Base-by-base conservation (phyloP, 2,113 vertebrate genomes). In the Heterocephalus glaber region DNA sequence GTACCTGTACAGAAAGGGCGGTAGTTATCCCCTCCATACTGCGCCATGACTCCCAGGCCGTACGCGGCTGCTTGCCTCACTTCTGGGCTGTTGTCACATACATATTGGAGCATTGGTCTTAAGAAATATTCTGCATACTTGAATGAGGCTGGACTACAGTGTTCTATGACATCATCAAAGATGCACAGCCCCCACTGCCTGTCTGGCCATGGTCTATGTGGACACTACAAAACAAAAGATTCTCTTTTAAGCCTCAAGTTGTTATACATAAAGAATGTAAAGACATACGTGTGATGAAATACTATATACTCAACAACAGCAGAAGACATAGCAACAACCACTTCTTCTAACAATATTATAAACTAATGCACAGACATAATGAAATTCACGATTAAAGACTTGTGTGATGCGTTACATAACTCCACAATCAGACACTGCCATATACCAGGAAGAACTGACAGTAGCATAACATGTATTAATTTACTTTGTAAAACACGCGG, bases 151-250 rank as follows among this genome's bases (percentile, higher is more conserved):
- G 99, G 99, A 97, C 99, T 99, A 98, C 99, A 99, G 98, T 99
- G 99, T 96, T 99, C 99, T 41, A 99, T 98, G 38, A 99, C 96
- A 14, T 99, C 99, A 1, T 99, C 99, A 90, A 99, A 99, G 97
- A 99, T 99, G 97, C 99, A 99, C 35, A 99, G 98, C 7, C 99
- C 99, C 99, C 99, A 99, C 89, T 99, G 99, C 85, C 99, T 98
- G 98, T 99, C 99, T 0, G 99, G 99, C 99, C 99, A 99, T 0
- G 99, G 99, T 97, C 99, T 99, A 63, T 99, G 99, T 4, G 99
- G 99, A 98, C 99, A 99, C 99, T 99, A 92, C n/a, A 94, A 96
- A 80, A 92, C 41, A 94, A 95, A 70, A 93, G 85, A 97, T 26
- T 63, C 3, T 54, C 11, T 77, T 82, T 68, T 93, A 94, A 95